Evolutionary conservation across 2,113 vertebrate genomes (phyloP).

Genomic region (Gymnobelideus leadbeateri): DNA sequence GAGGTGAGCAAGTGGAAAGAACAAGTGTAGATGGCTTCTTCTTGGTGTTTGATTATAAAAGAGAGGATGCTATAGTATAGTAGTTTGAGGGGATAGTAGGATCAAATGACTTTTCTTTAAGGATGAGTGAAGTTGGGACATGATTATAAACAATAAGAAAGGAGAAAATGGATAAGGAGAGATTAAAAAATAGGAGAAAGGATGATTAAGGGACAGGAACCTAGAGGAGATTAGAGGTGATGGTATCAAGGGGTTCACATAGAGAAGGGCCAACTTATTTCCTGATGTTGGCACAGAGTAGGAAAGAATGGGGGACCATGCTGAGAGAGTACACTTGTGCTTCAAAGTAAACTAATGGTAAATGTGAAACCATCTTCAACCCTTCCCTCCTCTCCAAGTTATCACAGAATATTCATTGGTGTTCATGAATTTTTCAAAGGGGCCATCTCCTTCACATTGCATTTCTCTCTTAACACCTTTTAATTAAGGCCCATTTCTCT

Average conservation of each 20-base stretch:
- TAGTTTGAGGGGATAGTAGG: not conserved
- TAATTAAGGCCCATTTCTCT: not conserved
- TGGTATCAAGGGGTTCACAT: not conserved
- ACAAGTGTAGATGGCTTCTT: not conserved
- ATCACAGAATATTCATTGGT: not conserved
- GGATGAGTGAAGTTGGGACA: not conserved
- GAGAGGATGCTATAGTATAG: not conserved
- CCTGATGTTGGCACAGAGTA: not conserved
- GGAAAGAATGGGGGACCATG: not conserved
- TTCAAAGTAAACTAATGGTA: slow-evolving; percentile 15
- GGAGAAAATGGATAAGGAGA: not conserved
- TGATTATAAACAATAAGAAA: not conserved
- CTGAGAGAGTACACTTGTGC: not conserved
- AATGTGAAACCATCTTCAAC: not conserved
- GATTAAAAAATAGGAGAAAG: not conserved
- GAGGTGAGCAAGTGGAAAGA: not conserved
- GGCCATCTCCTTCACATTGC: not conserved
- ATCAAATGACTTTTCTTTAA: not conserved
- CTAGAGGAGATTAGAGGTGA: not conserved
- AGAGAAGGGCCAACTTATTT: not conserved
- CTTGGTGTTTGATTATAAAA: not conserved
- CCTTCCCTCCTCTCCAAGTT: not conserved
- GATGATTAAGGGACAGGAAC: not conserved
- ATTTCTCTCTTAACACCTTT: not conserved
- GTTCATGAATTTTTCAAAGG: not conserved